These are phyloP conservation scores for Xanthorhoe spadicearia DNA, from an alignment of 2,888 invertebrate species.

Conservation along the genomic window DNA sequence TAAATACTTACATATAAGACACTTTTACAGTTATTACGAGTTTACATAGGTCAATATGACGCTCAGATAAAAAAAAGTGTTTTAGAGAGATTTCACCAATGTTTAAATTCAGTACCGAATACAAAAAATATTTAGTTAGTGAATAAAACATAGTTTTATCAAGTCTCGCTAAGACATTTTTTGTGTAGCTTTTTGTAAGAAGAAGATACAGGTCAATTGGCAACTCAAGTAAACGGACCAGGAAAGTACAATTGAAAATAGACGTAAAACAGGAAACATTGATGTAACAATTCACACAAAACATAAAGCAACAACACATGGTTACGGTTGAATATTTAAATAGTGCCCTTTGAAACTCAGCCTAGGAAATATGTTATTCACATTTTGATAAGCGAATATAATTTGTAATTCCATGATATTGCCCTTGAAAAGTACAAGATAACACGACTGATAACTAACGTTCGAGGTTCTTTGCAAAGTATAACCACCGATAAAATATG, in stretches of 20 bases:
- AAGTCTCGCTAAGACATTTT: too few species aligned
- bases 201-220: background rate
- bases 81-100: too few species aligned
- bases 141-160: too few species aligned
- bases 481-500: constrained; percentile 46
- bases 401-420: constrained; percentile 53
- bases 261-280: constrained; percentile 1
- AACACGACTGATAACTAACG: constrained; percentile 40
- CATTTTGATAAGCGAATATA: constrained; percentile 41
- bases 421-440: constrained; percentile 61
- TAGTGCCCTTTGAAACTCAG: background rate
- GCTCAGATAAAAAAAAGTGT: too few species aligned
- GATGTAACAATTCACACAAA: background rate
- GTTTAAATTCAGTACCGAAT: too few species aligned
- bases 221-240: background rate
- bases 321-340: background rate
- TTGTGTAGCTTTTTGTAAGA: too few species aligned
- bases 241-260: constrained; percentile 6
- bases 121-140: too few species aligned
- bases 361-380: constrained; percentile 18
- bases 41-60: too few species aligned
- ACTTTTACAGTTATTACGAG: too few species aligned
- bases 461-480: constrained; percentile 31
- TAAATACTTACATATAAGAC: too few species aligned
- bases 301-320: background rate